A percentile compares a stretch with the other conserved stretches of the same genome.
phyloP scores from a whole-genome alignment of 2,797 vertebrate species.

The Darevskia mixta region DNA sequence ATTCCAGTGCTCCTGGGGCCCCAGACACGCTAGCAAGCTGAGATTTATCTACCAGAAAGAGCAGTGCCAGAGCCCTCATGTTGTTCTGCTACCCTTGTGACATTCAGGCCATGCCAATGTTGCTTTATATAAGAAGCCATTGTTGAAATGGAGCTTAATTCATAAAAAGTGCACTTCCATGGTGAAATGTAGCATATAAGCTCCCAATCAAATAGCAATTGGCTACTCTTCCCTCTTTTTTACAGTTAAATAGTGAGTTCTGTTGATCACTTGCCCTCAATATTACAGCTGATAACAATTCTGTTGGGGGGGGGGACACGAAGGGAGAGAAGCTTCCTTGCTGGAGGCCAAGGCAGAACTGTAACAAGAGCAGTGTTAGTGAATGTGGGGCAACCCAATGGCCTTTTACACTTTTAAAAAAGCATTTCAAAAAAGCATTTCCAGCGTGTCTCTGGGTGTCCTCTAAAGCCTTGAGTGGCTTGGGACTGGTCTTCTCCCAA shows the following conservation, averaged over 20 bases:
- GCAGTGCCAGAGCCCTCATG: background rate
- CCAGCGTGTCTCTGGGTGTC: background rate
- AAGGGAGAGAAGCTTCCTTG: background rate
- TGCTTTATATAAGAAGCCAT: background rate
- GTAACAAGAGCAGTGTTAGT: background rate
- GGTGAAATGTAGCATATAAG: background rate
- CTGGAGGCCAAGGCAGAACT: background rate
- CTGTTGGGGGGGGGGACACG: background rate
- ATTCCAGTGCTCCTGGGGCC: background rate
- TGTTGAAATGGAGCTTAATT: conserved; percentile 14
- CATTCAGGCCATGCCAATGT: conserved; percentile 11
- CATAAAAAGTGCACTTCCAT: background rate
- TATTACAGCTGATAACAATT: background rate
- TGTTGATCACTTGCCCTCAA: background rate
- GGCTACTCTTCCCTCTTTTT: background rate
- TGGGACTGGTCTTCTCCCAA: background rate
- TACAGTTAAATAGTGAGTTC: background rate
- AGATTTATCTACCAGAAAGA: conserved; percentile 35
- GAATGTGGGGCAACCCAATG: background rate
- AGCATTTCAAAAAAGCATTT: background rate
- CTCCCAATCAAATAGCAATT: background rate
- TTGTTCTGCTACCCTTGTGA: background rate
- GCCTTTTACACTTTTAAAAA: background rate
- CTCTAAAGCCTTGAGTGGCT: background rate
- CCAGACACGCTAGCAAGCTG: background rate